Conservation (phyloP, 1,140 invertebrate genomes). For the Eumeta japonica region DNA sequence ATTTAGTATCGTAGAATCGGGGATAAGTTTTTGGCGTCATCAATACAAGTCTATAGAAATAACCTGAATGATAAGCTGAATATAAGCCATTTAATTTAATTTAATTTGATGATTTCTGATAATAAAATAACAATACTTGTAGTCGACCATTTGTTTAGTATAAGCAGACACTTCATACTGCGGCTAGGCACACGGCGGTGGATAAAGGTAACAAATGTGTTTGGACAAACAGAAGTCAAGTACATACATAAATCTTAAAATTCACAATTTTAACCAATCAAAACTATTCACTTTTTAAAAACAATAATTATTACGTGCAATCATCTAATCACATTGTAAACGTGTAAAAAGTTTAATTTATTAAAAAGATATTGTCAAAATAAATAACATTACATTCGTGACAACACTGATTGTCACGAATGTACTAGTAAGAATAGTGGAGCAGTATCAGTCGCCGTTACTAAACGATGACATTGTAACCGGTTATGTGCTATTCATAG, state of each 20-base stretch:
- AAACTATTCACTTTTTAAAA: constrained; percentile 6
- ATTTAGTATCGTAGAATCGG: constrained; percentile 9
- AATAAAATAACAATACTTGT: constrained; percentile 16
- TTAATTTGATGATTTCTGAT: too few relatives aligned
- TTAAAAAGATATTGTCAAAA: constrained; percentile 16
- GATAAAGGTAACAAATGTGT: constrained; percentile 18
- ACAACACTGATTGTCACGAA: too few relatives aligned
- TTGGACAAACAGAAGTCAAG: constrained; percentile 14
- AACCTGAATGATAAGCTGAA: constrained; percentile 12
- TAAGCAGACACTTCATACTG: constrained; percentile 13
- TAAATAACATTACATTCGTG: too few relatives aligned
- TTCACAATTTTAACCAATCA: constrained; percentile 5
- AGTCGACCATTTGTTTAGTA: constrained; percentile 17
- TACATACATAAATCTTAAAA: constrained; percentile 4
- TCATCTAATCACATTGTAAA: neutral
- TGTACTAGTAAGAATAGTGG: constrained; percentile 11
- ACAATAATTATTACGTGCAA: neutral
- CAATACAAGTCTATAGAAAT: constrained; percentile 11
- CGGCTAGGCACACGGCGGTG: constrained; percentile 8
- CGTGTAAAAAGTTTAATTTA: constrained; percentile 3
- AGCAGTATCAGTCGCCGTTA: too few relatives aligned
- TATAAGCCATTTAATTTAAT: constrained; percentile 8
- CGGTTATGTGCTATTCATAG: too few relatives aligned
- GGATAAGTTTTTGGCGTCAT: constrained; percentile 13
- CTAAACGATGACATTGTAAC: too few relatives aligned